Conservation (phyloP, 1,140 invertebrate species). For the Bombus turneri region DNA sequence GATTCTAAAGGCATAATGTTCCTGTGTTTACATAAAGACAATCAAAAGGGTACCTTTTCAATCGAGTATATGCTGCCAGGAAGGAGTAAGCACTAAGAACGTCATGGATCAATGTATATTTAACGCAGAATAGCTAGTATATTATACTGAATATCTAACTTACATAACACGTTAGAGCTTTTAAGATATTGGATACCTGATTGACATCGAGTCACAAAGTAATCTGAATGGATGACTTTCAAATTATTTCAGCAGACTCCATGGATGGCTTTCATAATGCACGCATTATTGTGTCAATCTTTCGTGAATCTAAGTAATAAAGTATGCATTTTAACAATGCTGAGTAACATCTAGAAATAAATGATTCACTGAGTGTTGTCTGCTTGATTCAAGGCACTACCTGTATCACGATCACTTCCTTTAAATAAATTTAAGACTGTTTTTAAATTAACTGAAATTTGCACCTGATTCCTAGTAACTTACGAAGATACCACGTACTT, state of each 20-base stretch:
- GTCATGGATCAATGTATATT: background rate
- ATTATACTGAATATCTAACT: background rate
- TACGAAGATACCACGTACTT: background rate
- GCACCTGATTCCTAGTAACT: background rate
- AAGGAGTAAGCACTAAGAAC: background rate
- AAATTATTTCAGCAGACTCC: background rate
- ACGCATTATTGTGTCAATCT: background rate
- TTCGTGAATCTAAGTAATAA: background rate
- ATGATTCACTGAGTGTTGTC: background rate
- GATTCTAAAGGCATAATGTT: background rate
- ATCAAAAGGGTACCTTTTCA: background rate
- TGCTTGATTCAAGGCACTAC: background rate
- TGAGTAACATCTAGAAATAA: background rate
- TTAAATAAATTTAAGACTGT: background rate
- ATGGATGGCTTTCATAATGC: constrained; percentile 10
- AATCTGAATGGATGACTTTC: constrained; percentile 14
- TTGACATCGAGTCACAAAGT: constrained; percentile 14
- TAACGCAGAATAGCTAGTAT: background rate
- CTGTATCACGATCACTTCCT: background rate
- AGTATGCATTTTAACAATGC: background rate
- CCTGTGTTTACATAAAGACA: constrained; percentile 11
- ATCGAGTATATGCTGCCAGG: background rate
- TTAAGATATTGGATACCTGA: constrained; percentile 15
- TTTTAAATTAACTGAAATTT: background rate
- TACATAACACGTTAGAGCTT: constrained; percentile 1